Conservation (phyloP, 2,113 vertebrate species). For the Turnix velox region DNA sequence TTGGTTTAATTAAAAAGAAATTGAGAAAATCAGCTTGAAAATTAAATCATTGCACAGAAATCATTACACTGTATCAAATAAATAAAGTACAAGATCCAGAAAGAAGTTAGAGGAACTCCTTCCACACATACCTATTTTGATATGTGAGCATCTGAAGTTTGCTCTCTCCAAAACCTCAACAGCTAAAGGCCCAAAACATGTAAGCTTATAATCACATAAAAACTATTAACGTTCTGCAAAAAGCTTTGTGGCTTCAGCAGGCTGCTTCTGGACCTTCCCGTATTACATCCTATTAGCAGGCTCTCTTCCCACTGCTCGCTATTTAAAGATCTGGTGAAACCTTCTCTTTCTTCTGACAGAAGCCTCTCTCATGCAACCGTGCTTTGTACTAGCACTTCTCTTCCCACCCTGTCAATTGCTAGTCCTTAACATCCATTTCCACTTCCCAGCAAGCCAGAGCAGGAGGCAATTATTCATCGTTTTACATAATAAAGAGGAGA, state of each 20-base stretch:
- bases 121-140: not conserved
- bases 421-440: not conserved
- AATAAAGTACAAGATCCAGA: not conserved
- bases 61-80: not conserved
- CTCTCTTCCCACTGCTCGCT: not conserved
- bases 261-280: not conserved
- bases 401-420: rapidly evolving
- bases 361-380: not conserved
- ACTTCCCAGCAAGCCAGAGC: not conserved
- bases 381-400: not conserved
- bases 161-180: not conserved
- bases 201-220: not conserved
- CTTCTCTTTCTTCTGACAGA: not conserved
- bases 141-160: not conserved
- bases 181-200: not conserved
- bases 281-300: not conserved
- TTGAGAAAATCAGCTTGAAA: not conserved
- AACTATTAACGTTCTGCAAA: not conserved
- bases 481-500: not conserved
- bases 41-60: not conserved
- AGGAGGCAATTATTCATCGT: not conserved
- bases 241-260: not conserved
- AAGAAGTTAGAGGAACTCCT: not conserved
- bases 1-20: not conserved
- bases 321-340: not conserved